These are phyloP conservation scores for Odontamblyopus lacepedii DNA, from an alignment of 2,797 vertebrate species.

Conservation along the genomic window DNA sequence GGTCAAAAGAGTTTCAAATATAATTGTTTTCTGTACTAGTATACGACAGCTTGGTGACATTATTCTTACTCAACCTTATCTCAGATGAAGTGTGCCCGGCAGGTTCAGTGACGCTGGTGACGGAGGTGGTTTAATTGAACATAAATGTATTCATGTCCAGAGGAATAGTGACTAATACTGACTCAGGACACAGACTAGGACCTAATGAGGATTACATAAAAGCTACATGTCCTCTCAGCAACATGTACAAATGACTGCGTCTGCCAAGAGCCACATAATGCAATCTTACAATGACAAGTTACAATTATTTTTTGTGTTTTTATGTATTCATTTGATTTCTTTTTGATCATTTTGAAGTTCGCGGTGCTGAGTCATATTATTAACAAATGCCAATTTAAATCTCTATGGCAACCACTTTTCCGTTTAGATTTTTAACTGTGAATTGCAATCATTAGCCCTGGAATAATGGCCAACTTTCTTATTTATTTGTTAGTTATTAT, in stretches of 20 bases:
- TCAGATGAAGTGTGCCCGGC: conserved; percentile 6
- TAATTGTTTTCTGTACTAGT: neutral
- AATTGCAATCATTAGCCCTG: too few species aligned
- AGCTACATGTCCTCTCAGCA: neutral
- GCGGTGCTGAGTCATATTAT: too few species aligned
- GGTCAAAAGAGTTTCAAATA: neutral
- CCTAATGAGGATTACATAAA: conserved; percentile 1
- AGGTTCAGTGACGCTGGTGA: conserved; percentile 33
- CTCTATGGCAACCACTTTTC: too few species aligned
- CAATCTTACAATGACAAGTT: neutral
- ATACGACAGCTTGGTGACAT: too few species aligned
- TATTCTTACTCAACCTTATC: too few species aligned
- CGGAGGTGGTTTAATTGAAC: conserved; percentile 27
- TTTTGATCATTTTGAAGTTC: too few species aligned
- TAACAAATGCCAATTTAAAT: too few species aligned
- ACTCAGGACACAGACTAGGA: conserved; percentile 22
- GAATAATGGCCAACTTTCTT: too few species aligned
- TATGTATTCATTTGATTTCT: too few species aligned
- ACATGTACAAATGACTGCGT: neutral
- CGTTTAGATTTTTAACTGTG: too few species aligned
- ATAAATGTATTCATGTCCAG: conserved; percentile 29
- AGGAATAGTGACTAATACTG: conserved; percentile 39
- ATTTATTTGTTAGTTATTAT: too few species aligned
- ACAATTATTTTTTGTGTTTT: neutral
- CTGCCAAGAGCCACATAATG: neutral